phyloP scores from a whole-genome alignment of 2,113 vertebrate species.

The Trinectes maculatus region DNA sequence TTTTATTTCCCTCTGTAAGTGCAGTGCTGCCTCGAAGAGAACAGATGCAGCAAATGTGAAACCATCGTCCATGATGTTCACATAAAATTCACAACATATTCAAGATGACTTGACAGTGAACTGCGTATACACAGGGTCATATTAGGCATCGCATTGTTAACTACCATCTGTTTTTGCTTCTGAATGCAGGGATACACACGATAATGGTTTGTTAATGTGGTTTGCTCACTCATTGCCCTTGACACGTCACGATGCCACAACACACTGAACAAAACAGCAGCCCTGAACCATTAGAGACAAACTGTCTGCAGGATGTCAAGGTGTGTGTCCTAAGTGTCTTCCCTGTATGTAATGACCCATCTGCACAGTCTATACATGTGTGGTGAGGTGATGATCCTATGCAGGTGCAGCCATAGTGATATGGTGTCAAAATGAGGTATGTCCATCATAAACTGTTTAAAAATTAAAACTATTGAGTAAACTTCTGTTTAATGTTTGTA shows the following conservation, averaged over 20 bases:
- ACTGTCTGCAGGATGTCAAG: constrained; percentile 58
- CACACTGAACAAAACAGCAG: no score
- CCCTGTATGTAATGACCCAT: constrained; percentile 69
- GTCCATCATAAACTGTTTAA: no score
- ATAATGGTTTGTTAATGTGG: constrained; percentile 36
- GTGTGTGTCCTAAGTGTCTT: constrained; percentile 67
- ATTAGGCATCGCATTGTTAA: constrained; percentile 1
- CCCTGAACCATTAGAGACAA: constrained; percentile 43
- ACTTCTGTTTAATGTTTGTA: no score
- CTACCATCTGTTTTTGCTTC: constrained; percentile 25
- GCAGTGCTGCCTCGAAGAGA: constrained; percentile 38
- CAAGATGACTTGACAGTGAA: constrained; percentile 26
- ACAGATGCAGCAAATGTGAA: constrained; percentile 7
- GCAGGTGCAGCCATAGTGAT: constrained; percentile 29
- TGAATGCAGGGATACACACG: constrained; percentile 11
- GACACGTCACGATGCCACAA: constrained; percentile 23
- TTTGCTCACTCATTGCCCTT: constrained; percentile 16
- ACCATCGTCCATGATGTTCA: constrained; percentile 15
- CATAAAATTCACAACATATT: constrained; percentile 20
- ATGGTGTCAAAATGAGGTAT: constrained; percentile 40
- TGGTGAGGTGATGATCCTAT: constrained; percentile 66
- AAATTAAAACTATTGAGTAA: no score
- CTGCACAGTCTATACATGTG: constrained; percentile 44
- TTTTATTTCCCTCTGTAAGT: neutral
- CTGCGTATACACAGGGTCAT: neutral